Evolutionary conservation across 2,797 vertebrate species (phyloP).

Genomic region (Malurus splendens): DNA sequence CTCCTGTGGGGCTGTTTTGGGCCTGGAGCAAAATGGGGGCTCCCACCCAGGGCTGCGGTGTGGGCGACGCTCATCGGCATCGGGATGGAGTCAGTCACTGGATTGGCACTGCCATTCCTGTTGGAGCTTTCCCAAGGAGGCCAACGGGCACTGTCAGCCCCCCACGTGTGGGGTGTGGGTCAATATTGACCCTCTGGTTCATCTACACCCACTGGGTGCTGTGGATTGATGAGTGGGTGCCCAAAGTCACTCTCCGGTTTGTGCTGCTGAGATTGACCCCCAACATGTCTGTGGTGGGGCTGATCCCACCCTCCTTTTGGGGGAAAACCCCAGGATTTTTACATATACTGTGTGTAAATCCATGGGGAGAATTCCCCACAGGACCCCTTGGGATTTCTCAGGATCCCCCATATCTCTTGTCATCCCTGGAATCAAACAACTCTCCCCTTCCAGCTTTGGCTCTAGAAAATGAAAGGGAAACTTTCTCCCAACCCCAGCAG

Average conservation of each 20-base stretch:
- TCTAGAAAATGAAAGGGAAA: neutral
- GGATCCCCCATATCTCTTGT: neutral
- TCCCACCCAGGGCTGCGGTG: accelerated
- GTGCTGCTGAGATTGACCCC: neutral
- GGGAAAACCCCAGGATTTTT: accelerated
- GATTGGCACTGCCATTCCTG: accelerated
- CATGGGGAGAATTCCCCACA: accelerated
- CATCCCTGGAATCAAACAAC: neutral
- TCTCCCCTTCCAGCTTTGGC: neutral
- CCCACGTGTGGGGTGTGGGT: neutral
- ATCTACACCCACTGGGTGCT: neutral
- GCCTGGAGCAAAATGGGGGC: accelerated
- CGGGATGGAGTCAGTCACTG: accelerated
- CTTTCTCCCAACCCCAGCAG: neutral
- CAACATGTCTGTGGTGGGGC: accelerated
- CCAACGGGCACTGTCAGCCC: accelerated
- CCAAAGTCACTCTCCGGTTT: accelerated
- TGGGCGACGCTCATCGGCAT: accelerated
- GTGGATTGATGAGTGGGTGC: accelerated
- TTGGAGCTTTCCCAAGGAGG: neutral
- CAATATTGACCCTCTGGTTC: neutral
- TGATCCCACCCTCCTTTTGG: neutral
- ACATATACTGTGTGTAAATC: neutral
- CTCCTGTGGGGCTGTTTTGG: neutral
- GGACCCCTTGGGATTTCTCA: neutral